Base-by-base conservation (phyloP, 2,888 invertebrate species). In the Incurvaria masculella region DNA sequence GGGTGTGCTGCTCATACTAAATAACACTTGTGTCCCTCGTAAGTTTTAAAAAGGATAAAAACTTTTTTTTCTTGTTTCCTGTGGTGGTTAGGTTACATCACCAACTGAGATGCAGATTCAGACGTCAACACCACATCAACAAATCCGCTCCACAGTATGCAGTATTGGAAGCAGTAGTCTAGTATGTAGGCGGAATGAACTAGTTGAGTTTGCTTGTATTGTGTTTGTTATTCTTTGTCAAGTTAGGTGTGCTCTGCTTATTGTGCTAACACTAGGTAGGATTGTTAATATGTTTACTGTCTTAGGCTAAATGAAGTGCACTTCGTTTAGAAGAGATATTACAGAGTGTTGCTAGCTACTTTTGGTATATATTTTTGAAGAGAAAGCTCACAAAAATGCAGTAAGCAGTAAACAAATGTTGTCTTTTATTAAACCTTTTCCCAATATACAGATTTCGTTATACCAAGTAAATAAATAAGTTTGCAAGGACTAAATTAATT, bases 341-440 rank as follows among this genome's bases (percentile, higher is more conserved):
- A 33, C 33, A 33, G 33, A 60, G 63, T 67, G 69, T 67, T 70
- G 60, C 69, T 69, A 68, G 68, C 62, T 61, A 59, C 20, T 64
- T 33, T 66, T 56, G 69, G 68, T 68, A 69, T 73, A 72, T 76
- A 76, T 76, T 76, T 75, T 76, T 76, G 72, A 71, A 75, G 66
- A 64, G 60, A 68, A 60, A 58, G 69, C 64, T 68, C 72, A 69
- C 72, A 48, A 21, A 45, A 45, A 44, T 47, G 42, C 40, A 38
- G 16, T 33, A 45, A 44, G 44, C 27, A 49, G 46, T 47, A 45
- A 41, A 40, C 23, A 21, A 14, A 26, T 46, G 14, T 43, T 47
- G 47, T 44, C 44, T 39, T 19, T 19, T 20, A 40, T 19, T 19
- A 19, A 18, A 40, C 40, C 20, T 40, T 39, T 40, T 40, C 40